Evolutionary conservation across 2,113 vertebrate species (phyloP).

Genomic region (Pardalotus punctatus): DNA sequence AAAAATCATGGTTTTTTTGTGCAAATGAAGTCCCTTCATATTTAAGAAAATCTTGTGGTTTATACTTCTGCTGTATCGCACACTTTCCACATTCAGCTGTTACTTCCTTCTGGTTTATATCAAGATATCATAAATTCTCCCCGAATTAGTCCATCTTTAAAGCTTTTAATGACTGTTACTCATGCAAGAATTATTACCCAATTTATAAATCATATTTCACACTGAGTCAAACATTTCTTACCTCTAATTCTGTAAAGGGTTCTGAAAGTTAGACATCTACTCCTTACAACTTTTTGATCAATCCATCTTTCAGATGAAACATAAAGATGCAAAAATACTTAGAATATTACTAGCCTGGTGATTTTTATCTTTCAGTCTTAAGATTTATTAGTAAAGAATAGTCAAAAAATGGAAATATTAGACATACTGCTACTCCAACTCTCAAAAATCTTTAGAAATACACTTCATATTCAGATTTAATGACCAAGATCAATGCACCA

Average conservation of each 20-base stretch:
- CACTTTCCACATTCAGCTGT: neutral
- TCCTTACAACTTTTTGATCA: neutral
- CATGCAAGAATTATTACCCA: neutral
- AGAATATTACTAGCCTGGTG: neutral
- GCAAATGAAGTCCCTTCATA: conserved; percentile 31
- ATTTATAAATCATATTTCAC: neutral
- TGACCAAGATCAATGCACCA: neutral
- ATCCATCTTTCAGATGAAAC: neutral
- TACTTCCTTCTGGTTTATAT: conserved; percentile 5
- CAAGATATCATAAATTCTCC: neutral
- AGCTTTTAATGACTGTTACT: neutral
- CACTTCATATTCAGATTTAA: neutral
- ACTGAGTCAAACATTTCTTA: neutral
- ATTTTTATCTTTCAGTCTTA: neutral
- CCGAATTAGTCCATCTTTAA: neutral
- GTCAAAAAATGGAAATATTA: neutral
- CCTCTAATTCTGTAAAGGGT: neutral
- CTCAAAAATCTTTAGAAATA: neutral
- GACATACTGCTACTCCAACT: accelerated
- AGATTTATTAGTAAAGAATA: neutral
- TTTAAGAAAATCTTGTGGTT: conserved; percentile 18
- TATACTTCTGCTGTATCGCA: neutral
- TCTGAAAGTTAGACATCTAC: neutral
- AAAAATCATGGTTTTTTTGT: conserved; percentile 20
- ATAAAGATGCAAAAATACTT: accelerated